A percentile compares a stretch with the other conserved stretches of the same genome.
phyloP scores from a whole-genome alignment of 2,113 vertebrate genomes.

The Lethenteron camtschaticum region DNA sequence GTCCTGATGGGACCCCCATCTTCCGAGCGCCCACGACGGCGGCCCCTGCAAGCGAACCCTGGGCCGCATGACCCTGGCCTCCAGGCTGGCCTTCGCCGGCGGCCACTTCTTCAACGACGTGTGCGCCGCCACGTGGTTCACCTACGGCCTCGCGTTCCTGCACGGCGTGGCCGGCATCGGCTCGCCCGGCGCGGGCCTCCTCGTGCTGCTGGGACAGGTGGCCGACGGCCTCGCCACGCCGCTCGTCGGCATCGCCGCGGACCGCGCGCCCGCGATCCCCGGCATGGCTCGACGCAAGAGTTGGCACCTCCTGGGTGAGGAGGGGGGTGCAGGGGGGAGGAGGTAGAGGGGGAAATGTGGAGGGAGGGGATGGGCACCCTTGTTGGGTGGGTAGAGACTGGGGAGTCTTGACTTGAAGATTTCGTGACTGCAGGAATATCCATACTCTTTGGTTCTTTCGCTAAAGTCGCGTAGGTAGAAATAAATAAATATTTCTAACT shows the following conservation, averaged over 20 bases:
- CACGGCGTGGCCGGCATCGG: not conserved
- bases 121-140: not conserved
- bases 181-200: not conserved
- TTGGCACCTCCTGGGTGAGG: constrained; percentile 5
- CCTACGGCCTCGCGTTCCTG: not conserved
- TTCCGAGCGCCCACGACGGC: too few species aligned
- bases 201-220: constrained; percentile 5
- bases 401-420: too few species aligned
- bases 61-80: not conserved
- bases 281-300: not conserved
- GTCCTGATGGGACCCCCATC: too few species aligned
- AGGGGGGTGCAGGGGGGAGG: not conserved
- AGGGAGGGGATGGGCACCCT: too few species aligned
- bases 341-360: too few species aligned
- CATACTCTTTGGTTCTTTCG: too few species aligned
- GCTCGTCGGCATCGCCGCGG: not conserved
- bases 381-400: too few species aligned
- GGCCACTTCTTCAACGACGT: constrained; percentile 2
- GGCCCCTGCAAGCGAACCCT: not conserved
- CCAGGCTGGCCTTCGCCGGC: not conserved
- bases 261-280: not conserved
- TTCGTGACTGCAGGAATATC: too few species aligned
- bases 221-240: constrained; percentile 2
- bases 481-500: too few species aligned
- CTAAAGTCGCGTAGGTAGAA: too few species aligned